Base-by-base conservation (phyloP, 2,113 vertebrate species). In the Xenotilapia leptura region DNA sequence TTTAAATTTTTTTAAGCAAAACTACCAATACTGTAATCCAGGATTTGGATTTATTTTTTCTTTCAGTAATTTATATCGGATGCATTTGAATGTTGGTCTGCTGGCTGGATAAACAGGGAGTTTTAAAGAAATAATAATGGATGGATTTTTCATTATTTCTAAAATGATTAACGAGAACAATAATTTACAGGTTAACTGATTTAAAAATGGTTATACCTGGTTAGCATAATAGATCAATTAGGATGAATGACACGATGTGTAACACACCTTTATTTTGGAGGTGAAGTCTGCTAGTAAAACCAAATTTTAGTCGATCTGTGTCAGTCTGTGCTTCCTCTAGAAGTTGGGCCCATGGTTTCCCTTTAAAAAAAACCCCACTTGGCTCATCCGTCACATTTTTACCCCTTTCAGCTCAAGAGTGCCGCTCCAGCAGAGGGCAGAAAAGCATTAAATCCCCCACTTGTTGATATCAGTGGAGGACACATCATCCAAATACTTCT, bases 391-490 rank as follows among this genome's bases (percentile, higher is more conserved):
- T 51, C 19, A 26, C 28, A 17, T 83, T 87, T 55, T 28, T 33
- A 82, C 83, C 83, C 51, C 15, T 73, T 36, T 68, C 36, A 33
- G 15, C 9, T 55, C 3, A 47, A 19, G 19, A 56, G 8, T 86
- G 58, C 87, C 84, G 26, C 15, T 92, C 95, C 95, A 95, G 92
- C 95, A 96, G 95, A 81, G 95, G 94, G 95, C 95, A 93, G 90
- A 85, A 79, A 54, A 79, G 89, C 92, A 92, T 89, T 84, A 87
- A 88, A 58, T 54, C 91, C 89, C 82, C 89, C 40, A 77, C 54
- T 83, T 87, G 62, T 89, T 90, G 84, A 83, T 19, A 26, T 54
- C 36, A 55, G 33, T 26, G 26, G 21, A 36, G 19, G 9, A 33
- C 54, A 75, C 28, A 40, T 84, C 15, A 85, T 88, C 15, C 8